Percentiles rank a stretch among this genome's conserved stretches.
Conservation (phyloP, 2,113 vertebrate genomes). For the Paradisaea rubra region DNA sequence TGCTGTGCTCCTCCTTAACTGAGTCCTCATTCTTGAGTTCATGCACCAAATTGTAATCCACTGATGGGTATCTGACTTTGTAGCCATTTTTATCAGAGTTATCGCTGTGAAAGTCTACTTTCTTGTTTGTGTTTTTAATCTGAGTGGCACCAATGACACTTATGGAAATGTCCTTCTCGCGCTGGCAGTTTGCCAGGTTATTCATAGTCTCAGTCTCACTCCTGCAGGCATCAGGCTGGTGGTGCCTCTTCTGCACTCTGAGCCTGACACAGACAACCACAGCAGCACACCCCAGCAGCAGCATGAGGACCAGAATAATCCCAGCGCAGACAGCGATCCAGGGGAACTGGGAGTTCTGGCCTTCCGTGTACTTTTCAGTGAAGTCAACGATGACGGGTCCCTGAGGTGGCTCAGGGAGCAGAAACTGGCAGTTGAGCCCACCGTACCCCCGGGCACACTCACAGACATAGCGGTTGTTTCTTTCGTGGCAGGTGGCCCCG, state of each 20-base stretch:
- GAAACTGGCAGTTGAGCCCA: conserved; percentile 93
- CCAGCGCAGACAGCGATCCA: conserved; percentile 92
- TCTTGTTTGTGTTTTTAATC: conserved; percentile 98
- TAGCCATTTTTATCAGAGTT: conserved; percentile 83
- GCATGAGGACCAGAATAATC: conserved; percentile 85
- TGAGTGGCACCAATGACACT: conserved; percentile 85
- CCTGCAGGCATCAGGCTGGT: conserved; percentile 73
- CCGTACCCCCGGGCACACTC: conserved; percentile 89
- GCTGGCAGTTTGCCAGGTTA: conserved; percentile 90
- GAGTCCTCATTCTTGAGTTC: conserved; percentile 83
- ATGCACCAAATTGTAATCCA: conserved; percentile 95
- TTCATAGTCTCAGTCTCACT: conserved; percentile 96
- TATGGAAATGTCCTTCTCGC: conserved; percentile 86
- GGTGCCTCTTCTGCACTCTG: conserved; percentile 81
- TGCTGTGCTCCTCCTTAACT: conserved; percentile 76
- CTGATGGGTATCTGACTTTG: conserved; percentile 84
- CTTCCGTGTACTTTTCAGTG: conserved; percentile 75
- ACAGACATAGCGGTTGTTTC: conserved; percentile 86
- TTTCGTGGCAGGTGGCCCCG: conserved; percentile 92
- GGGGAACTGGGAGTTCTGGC: conserved; percentile 77
- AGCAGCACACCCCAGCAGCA: conserved; percentile 87
- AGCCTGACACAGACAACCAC: conserved; percentile 85
- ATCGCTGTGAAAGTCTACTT: conserved; percentile 89
- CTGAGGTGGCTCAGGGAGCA: conserved; percentile 80
- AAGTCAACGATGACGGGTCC: conserved; percentile 78